Evolutionary conservation across 2,888 invertebrate species (phyloP).

Genomic region (Caenorhabditis imperialis): DNA sequence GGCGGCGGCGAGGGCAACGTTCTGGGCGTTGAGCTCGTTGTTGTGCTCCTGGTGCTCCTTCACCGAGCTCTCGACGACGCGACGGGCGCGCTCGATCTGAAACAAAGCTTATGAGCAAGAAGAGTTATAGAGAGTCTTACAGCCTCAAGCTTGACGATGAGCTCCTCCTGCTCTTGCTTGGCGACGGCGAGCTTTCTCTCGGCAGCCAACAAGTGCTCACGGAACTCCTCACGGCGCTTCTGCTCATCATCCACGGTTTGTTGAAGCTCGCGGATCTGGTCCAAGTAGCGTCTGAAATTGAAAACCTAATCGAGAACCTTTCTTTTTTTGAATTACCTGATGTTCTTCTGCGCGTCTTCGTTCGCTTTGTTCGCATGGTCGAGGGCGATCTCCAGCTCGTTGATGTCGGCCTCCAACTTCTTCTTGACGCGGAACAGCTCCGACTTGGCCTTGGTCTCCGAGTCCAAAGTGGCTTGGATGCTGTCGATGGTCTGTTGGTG

Average conservation of each 20-base stretch:
- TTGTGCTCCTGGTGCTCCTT: slow-evolving; percentile 97
- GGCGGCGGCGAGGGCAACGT: slow-evolving; percentile 92
- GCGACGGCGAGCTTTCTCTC: slow-evolving; percentile 84
- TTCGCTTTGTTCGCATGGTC: slow-evolving; percentile 95
- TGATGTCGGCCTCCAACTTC: slow-evolving; percentile 93
- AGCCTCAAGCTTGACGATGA: slow-evolving; percentile 95
- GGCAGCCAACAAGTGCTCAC: slow-evolving; percentile 90
- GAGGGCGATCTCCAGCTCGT: slow-evolving; percentile 97
- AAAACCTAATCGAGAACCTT: slow-evolving; percentile 10
- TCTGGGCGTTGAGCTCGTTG: slow-evolving; percentile 94
- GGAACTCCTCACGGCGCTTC: slow-evolving; percentile 96
- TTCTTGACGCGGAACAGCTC: slow-evolving; percentile 97
- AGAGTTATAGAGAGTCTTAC: slow-evolving; percentile 65
- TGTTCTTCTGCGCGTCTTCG: slow-evolving; percentile 80
- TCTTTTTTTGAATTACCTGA: slow-evolving; percentile 56
- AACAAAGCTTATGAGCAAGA: too few species aligned
- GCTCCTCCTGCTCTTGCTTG: slow-evolving; percentile 83
- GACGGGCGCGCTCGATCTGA: slow-evolving; percentile 93
- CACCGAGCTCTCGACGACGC: slow-evolving; percentile 96
- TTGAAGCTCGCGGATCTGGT: slow-evolving; percentile 86
- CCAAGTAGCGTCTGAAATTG: slow-evolving; percentile 93
- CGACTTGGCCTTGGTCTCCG: slow-evolving; percentile 82
- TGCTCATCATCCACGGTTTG: slow-evolving; percentile 92
- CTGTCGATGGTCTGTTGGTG: slow-evolving; percentile 99
- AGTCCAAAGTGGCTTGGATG: slow-evolving; percentile 99